Evolutionary conservation across 2,113 vertebrate species (phyloP).

Genomic region (Oxygymnocypris stewartii): DNA sequence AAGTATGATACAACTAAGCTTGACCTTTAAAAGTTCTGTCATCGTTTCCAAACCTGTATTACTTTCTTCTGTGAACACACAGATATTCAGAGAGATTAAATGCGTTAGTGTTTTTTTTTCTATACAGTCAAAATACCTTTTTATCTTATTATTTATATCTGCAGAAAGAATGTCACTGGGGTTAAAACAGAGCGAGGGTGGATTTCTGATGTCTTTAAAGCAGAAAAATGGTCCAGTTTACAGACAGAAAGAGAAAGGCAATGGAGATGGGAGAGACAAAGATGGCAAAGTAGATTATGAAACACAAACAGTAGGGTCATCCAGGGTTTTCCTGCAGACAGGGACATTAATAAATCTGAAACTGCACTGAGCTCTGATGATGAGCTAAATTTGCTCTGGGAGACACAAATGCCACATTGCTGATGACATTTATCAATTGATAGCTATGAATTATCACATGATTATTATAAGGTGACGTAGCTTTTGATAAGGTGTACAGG

Average conservation of each 20-base stretch:
- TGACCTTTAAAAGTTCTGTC: neutral
- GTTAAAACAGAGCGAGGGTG: neutral
- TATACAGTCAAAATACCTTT: neutral
- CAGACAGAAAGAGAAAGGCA: constrained; percentile 1
- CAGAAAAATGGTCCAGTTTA: neutral
- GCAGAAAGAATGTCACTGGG: neutral
- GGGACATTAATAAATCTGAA: neutral
- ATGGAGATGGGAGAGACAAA: neutral
- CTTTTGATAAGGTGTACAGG: constrained; percentile 27
- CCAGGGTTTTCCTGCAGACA: neutral
- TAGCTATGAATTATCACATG: constrained; percentile 33
- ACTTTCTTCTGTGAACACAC: neutral
- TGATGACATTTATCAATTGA: constrained; percentile 50
- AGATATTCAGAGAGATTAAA: neutral
- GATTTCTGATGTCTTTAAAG: neutral
- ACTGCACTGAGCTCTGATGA: neutral
- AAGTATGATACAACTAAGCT: neutral
- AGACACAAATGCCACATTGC: constrained; percentile 32
- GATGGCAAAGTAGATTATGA: constrained; percentile 4
- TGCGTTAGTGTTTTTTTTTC: neutral
- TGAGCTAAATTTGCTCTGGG: neutral
- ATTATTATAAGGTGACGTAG: neutral
- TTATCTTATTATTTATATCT: neutral
- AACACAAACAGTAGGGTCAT: neutral
- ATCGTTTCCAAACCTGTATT: too few species aligned